Base-by-base conservation (phyloP, 2,888 invertebrate species). In the Tenthredo mesomela region DNA sequence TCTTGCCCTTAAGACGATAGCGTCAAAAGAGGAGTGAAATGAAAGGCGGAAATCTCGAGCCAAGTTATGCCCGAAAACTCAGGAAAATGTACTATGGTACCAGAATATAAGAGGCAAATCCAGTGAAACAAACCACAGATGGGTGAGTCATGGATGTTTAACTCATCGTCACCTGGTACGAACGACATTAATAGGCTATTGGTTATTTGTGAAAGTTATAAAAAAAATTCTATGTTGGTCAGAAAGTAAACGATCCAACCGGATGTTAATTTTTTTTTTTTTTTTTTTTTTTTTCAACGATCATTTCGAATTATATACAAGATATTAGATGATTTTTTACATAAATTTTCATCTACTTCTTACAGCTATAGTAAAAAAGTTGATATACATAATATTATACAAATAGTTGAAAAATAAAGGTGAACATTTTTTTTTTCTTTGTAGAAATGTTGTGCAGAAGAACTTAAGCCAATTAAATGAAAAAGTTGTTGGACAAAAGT, bases 171-270 rank as follows among this genome's bases (percentile, higher is more conserved):
- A 67, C 25, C 67, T 12, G 37, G 40, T 43, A 29, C 33, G 33
- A 73, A 73, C 71, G 71, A 73, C 71, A 73, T 73, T 80, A 37
- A 80, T 61, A 58, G 80, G 40, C 12, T 70, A 29, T 67, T 47
- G 67, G 67, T 82, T 82, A 82, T 82, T 70, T 82, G 65, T 67
- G 40, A 61, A 43, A 67, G 65, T 43, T 67, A 67, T 47, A 47
- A 47, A 82, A 29, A 47, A 70, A 29, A 50, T 65, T 61, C 47
- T 29, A 29, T 47, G n/a, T 47, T 18, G 4, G 6, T 29, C 29
- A 18, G 18, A 29, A 33, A 21, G 65, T 82, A 67, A 65, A 67
- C 67, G n/a, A 43, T n/a, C n/a, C 67, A 29, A 70, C 67, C 67
- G 82, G 82, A 82, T 82, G 82, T 82, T 65, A 67, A 82, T 33